Conservation (phyloP, 2,888 invertebrate species). For the Drosophila neutralis region DNA sequence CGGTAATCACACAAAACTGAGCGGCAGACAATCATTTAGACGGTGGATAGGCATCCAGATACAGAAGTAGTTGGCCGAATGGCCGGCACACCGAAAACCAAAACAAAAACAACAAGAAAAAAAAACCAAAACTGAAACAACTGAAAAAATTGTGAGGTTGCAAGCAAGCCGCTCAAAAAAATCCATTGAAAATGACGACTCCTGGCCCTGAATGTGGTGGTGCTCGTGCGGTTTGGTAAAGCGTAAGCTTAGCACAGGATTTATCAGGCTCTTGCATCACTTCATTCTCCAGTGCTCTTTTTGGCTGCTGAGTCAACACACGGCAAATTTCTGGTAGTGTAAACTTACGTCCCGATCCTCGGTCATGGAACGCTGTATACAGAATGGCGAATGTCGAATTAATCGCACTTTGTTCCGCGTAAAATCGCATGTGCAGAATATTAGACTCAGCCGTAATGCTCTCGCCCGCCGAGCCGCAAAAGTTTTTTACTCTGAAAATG, state of each 20-base stretch:
- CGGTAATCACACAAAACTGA: constrained; percentile 73
- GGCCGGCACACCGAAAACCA: background rate
- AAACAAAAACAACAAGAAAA: background rate
- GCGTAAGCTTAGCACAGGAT: constrained; percentile 66
- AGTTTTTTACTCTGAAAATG: constrained; percentile 87
- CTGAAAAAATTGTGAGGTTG: constrained; percentile 5
- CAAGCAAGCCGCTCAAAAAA: constrained; percentile 15
- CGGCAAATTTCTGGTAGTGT: constrained; percentile 19
- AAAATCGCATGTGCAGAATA: constrained; percentile 90
- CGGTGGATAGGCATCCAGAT: constrained; percentile 27
- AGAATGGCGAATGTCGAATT: constrained; percentile 89
- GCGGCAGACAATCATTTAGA: constrained; percentile 36
- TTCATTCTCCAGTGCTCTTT: background rate
- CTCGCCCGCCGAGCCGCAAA: constrained; percentile 95
- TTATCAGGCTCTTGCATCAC: constrained; percentile 42
- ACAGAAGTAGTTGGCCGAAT: constrained; percentile 38
- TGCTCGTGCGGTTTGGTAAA: constrained; percentile 33
- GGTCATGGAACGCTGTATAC: constrained; percentile 91
- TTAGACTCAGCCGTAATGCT: constrained; percentile 89
- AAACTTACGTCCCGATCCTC: constrained; percentile 84
- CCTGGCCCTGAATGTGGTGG: constrained; percentile 16
- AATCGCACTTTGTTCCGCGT: constrained; percentile 87
- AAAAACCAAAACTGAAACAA: background rate
- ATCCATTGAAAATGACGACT: constrained; percentile 19
- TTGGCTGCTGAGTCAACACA: constrained; percentile 3